Evolutionary conservation across 92 coral and sea anemone genomes (phyloP), one percentile per base, ranked within the genome.

Genomic region (Phenganax subtilis): DNA sequence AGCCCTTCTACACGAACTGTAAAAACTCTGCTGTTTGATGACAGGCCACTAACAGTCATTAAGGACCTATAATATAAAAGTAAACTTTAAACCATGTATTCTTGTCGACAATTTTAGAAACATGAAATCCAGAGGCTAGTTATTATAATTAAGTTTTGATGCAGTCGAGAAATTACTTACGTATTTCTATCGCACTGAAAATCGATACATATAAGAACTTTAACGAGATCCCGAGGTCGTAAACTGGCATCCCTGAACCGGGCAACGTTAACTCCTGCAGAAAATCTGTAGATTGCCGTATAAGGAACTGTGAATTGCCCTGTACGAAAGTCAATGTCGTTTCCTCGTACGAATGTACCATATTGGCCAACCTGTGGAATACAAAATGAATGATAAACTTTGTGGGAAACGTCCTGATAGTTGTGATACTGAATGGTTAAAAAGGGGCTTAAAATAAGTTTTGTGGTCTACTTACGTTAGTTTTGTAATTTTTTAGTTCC

Each of bases 341-440:
- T 87, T n/a, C 99, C 99, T 31, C 99, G 91, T 53, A 92, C 91
- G 64, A 96, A 96, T 14, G 99, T 92, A 8, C 99, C 99, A 69
- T 84, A 89, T 71, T 86, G 92, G 31, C 96, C 97, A 17, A 90
- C 89, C 98, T 93, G 37, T 12, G 77, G 68, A 17, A 29, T 55
- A 20, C 20, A 37, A 75, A 54, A 57, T 59, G 30, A 64, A 14
- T 44, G 64, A 37, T 29, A 9, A 20, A 55, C 16, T 20, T 71
- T 9, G 16, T 12, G 8, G 28, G 11, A 65, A 67, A 37, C 30
- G 73, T 16, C 12, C 3, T 15, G 30, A 10, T 20, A 16, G 12
- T 20, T 16, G 12, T 11, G 73, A 28, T 11, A 67, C 12, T 3
- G 12, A 67, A 27, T 16, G 73, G 73, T 11, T 1, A 0, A 53